Conservation (phyloP, 1,140 invertebrate species). For the Liolophura sinensis region DNA sequence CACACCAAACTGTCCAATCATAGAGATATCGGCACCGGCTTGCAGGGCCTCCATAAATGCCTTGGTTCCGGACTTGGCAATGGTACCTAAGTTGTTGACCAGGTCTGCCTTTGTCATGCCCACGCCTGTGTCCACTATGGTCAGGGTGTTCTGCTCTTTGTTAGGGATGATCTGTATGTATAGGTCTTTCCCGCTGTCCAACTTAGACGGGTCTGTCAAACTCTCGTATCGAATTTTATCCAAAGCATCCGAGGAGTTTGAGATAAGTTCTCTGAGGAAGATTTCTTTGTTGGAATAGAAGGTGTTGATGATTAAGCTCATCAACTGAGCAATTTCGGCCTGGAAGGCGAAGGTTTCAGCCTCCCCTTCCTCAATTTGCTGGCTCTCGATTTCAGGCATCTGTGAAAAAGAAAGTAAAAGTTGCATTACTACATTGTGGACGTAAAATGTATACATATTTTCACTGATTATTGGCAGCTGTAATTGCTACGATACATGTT, state of each 20-base stretch:
- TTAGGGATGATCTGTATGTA: constrained; percentile 89
- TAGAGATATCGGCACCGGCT: constrained; percentile 89
- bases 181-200: constrained; percentile 82
- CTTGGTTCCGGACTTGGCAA: constrained; percentile 92
- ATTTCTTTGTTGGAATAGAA: constrained; percentile 99
- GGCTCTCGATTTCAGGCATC: too few relatives aligned
- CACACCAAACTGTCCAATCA: constrained; percentile 96
- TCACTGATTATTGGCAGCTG: too few relatives aligned
- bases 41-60: constrained; percentile 92
- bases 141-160: constrained; percentile 82
- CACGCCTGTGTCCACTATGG: constrained; percentile 89
- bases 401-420: too few relatives aligned
- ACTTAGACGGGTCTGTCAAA: constrained; percentile 77
- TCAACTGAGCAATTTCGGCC: constrained; percentile 88
- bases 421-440: too few relatives aligned
- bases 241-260: constrained; percentile 79
- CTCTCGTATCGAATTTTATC: constrained; percentile 79
- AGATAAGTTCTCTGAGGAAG: constrained; percentile 93
- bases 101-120: constrained; percentile 94
- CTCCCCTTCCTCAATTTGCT: constrained; percentile 35
- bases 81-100: constrained; percentile 91
- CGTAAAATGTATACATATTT: too few relatives aligned
- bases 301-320: constrained; percentile 98
- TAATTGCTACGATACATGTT: too few relatives aligned
- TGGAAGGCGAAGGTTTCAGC: constrained; percentile 75